Evolutionary conservation across 2,888 invertebrate species (phyloP).

Genomic region (Trissolcus japonicus): DNA sequence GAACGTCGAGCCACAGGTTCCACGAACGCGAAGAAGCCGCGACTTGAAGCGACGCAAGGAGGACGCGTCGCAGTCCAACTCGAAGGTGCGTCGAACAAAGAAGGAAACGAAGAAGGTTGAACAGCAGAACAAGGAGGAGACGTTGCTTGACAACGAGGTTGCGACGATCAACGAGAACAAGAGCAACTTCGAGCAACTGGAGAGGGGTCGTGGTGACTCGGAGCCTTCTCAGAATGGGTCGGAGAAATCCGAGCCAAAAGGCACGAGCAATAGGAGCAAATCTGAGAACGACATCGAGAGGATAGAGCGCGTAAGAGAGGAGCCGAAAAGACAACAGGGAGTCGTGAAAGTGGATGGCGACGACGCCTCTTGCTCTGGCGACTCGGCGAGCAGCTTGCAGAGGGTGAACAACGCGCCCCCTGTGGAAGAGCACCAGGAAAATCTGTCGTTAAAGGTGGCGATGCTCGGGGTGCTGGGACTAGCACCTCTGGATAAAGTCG

Average conservation of each 20-base stretch:
- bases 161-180: slow-evolving; percentile 74
- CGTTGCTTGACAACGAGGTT: slow-evolving; percentile 72
- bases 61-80: slow-evolving; percentile 24
- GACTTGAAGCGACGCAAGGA: slow-evolving; percentile 67
- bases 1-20: slow-evolving; percentile 59
- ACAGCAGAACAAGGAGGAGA: slow-evolving; percentile 72
- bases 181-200: slow-evolving; percentile 43
- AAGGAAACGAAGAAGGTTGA: slow-evolving; percentile 62
- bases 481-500: slow-evolving; percentile 84
- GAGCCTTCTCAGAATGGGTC: slow-evolving; percentile 58
- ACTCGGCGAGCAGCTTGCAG: slow-evolving; percentile 68
- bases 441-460: slow-evolving; percentile 83
- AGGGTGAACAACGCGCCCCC: slow-evolving; percentile 52
- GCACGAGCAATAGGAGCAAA: slow-evolving; percentile 67
- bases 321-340: too few species aligned
- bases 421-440: slow-evolving; percentile 79
- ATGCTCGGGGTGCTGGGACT: slow-evolving; percentile 86
- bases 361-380: slow-evolving; percentile 71
- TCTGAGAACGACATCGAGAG: slow-evolving; percentile 70
- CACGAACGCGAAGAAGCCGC: slow-evolving; percentile 67
- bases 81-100: slow-evolving; percentile 55
- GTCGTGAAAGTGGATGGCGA: slow-evolving; percentile 57
- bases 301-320: slow-evolving; percentile 30
- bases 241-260: slow-evolving; percentile 55
- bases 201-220: slow-evolving; percentile 67